Evolutionary conservation across 2,888 invertebrate genomes (phyloP).

Genomic region (Frankliniella intonsa): DNA sequence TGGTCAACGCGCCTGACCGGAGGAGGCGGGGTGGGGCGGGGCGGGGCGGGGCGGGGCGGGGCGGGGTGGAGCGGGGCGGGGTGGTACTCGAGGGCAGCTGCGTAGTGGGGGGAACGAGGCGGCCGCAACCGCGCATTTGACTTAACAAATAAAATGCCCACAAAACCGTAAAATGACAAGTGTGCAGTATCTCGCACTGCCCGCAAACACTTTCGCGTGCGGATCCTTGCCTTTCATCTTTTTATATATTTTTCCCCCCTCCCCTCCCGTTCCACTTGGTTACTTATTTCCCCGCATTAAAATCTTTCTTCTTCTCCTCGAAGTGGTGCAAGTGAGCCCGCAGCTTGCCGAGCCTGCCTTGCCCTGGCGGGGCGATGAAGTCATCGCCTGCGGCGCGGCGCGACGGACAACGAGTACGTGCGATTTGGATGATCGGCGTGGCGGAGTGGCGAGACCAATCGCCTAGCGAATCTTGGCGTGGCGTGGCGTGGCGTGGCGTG

Average conservation of each 20-base stretch:
- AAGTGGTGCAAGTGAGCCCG: not conserved
- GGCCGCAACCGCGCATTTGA: too few species aligned
- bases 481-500: not conserved
- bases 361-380: too few species aligned
- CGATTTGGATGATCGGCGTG: conserved; percentile 18
- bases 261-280: not conserved
- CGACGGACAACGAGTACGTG: not conserved
- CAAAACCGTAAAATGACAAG: not conserved
- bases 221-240: not conserved
- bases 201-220: not conserved
- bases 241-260: not conserved
- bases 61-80: too few species aligned
- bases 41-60: too few species aligned
- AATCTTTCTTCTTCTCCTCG: too few species aligned
- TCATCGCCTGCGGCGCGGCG: conserved; percentile 9
- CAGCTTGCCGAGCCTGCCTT: not conserved
- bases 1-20: too few species aligned
- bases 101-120: not conserved
- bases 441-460: conserved; percentile 1
- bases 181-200: not conserved
- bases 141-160: not conserved
- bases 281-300: not conserved
- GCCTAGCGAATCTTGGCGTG: not conserved
- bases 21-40: too few species aligned
- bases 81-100: too few species aligned